Evolutionary conservation across 2,888 invertebrate species (phyloP), one percentile per base, ranked within the genome.

Genomic region (Nomada ruficornis): DNA sequence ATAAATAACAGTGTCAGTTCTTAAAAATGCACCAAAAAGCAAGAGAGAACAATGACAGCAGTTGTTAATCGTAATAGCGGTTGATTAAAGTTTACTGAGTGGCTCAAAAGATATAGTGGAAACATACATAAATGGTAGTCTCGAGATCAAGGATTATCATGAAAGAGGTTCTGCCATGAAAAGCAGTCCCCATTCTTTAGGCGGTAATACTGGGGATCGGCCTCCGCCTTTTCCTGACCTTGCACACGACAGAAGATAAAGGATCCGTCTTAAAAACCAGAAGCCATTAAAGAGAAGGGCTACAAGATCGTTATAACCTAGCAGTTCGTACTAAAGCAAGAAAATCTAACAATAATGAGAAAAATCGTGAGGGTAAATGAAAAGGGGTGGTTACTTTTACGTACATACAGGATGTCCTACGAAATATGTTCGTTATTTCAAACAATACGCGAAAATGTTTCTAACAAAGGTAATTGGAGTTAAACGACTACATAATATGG

Each of bases 21-120:
- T 47, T 13, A 13, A 13, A 47, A 47, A 47, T 13, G 15, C 47
- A 47, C 13, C 13, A 15, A 47, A 47, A 47, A 1, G 47, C 47
- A 47, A 13, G 3, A 2, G 29, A 15, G 50, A 54, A 47, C 67
- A 80, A 71, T 57, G 52, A 52, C 15, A 44, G 29, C 57, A 26
- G 36, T 50, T 65, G 47, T 70, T 76, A 77, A 78, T 77, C 78
- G 57, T 59, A 77, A 82, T 76, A 59, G 15, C 63, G 26, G 10
- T 13, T 62, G 29, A 77, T 67, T 63, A 52, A 71, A 54, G 26
- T 7, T 4, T 11, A 47, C 11, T 77, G 77, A 65, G 77, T 77
- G 23, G 11, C 13, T 18, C 15, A 60, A 57, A 52, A 54, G 69
- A 59, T 65, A 26, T 23, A 54, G 44, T 20, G 54, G n/a, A 50